Evolutionary conservation across 2,888 invertebrate genomes (phyloP), one percentile per base, ranked within the genome.

Genomic region (Neoascia interrupta): DNA sequence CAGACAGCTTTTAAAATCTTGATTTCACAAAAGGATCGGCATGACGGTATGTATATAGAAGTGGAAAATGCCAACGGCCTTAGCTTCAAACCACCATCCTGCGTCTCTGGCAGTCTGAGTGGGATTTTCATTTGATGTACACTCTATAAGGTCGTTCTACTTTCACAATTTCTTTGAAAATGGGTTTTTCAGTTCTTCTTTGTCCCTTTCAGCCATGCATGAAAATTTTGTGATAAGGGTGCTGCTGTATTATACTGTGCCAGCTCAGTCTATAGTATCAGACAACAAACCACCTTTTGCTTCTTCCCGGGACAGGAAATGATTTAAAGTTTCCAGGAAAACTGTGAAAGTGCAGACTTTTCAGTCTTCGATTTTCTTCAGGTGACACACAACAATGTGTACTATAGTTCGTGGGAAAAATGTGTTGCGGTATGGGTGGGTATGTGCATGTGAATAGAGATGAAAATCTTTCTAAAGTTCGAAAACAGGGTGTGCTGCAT

Each of bases 151-250:
- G 18, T 28, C 13, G 43, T 23, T 41, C 34, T 16, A 37, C 18
- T 68, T 56, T 37, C 4, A n/a, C n/a, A 36, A 13, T n/a, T 18
- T 56, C 15, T 16, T 43, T n/a, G 41, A 11, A 63, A 53, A 54
- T 56, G 11, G 51, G 41, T 49, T 56, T 23, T 28, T 21, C 5
- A 39, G 16, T 28, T 16, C 43, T 15, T 18, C 23, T 18, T 61
- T 56, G 37, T 34, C 26, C 8, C 23, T 64, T 56, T 51, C 39
- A 18, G 56, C 43, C 16, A 56, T 68, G 60, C 60, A 56, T 19
- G 23, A 49, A 66, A 56, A 31, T 15, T 45, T 5, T 54, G 47
- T 51, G 56, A 61, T 69, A 75, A 69, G 54, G 51, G 47, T 49
- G 47, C 21, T 47, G 26, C 45, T n/a, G n/a, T n/a, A n/a, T n/a